Evolutionary conservation across 1,140 invertebrate genomes (phyloP).

Genomic region (Epicauta chinensis): DNA sequence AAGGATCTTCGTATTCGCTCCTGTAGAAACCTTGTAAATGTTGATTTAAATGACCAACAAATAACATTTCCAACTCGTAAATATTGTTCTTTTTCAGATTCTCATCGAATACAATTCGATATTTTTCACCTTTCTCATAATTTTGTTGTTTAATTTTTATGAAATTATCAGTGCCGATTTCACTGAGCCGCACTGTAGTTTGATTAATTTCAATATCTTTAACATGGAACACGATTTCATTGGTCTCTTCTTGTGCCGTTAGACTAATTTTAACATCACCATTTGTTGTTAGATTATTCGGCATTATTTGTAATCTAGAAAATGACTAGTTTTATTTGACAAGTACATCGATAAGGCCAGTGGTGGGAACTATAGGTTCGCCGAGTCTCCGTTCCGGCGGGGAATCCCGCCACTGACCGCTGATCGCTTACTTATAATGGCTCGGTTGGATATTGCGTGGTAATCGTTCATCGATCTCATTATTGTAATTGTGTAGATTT

Average conservation of each 20-base stretch:
- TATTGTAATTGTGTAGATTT: neutral
- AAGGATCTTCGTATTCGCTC: conserved; percentile 57
- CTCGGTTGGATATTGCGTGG: conserved; percentile 32
- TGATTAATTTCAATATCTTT: conserved; percentile 34
- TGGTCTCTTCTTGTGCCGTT: conserved; percentile 27
- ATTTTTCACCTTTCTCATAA: conserved; percentile 31
- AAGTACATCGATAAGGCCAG: neutral
- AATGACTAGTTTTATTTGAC: neutral
- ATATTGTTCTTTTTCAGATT: conserved; percentile 23
- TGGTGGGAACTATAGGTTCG: no score
- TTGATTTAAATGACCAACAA: conserved; percentile 35
- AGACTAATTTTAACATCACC: conserved; percentile 33
- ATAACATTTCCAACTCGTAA: conserved; percentile 33
- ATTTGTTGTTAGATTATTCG: conserved; percentile 31
- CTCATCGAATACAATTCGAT: conserved; percentile 28
- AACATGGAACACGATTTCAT: conserved; percentile 34
- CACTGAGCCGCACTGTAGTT: conserved; percentile 58
- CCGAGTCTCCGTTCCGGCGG: no score
- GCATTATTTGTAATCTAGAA: conserved; percentile 34
- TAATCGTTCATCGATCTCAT: conserved; percentile 31
- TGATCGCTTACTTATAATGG: conserved; percentile 37
- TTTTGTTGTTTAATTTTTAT: conserved; percentile 62
- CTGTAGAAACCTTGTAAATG: conserved; percentile 74
- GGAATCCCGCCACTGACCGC: no score
- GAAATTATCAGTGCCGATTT: conserved; percentile 75